A percentile compares a stretch with the other conserved stretches of the same genome.
Conservation (phyloP, 2,888 invertebrate species). For the Meiosimyza platycephala region DNA sequence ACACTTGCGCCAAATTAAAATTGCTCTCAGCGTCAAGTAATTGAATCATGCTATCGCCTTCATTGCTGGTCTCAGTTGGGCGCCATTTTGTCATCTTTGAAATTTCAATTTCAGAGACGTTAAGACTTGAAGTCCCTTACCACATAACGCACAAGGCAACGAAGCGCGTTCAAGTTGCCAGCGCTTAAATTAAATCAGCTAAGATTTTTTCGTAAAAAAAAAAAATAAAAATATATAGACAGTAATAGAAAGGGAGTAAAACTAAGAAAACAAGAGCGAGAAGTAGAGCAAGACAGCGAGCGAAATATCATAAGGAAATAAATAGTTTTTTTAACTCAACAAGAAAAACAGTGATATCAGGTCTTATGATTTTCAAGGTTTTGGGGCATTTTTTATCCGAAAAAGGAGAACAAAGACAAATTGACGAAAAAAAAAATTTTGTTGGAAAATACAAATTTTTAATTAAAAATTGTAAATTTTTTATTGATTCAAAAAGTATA, state of each 20-base stretch:
- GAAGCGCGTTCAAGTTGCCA: conserved; percentile 11
- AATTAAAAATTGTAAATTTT: no score
- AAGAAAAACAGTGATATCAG: no score
- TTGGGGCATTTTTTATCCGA: no score
- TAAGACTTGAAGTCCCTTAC: not conserved
- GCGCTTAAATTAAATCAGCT: conserved; percentile 30
- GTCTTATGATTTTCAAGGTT: no score
- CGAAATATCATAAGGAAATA: not conserved
- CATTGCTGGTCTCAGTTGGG: conserved; percentile 25
- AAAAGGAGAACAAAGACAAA: no score
- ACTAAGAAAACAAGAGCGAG: not conserved
- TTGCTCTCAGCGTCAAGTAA: conserved; percentile 22
- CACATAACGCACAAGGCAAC: not conserved
- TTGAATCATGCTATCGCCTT: conserved; percentile 31
- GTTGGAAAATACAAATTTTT: no score
- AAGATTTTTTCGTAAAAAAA: conserved; percentile 16
- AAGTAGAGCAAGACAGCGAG: not conserved
- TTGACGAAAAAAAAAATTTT: no score
- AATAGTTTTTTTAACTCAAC: not conserved
- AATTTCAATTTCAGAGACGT: conserved; percentile 30
- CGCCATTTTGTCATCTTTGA: conserved; percentile 31
- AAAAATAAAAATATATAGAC: not conserved
- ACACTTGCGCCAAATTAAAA: not conserved
- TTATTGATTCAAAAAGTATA: no score
- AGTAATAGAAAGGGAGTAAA: not conserved